Evolutionary conservation across 1,140 invertebrate genomes (phyloP).

Genomic region (Heterodera carotae): DNA sequence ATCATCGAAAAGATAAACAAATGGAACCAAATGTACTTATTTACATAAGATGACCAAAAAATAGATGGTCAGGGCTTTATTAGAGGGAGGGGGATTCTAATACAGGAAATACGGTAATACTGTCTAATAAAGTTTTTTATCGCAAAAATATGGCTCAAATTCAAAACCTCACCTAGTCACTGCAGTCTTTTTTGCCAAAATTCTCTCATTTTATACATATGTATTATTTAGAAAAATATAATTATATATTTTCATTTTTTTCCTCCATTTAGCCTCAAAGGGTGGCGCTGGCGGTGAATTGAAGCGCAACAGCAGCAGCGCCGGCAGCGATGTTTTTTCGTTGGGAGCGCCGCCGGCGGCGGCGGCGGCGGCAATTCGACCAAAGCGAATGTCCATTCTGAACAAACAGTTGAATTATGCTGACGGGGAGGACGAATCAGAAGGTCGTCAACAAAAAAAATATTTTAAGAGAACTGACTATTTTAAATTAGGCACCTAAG

Average conservation of each 20-base stretch:
- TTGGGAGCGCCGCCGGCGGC: no score
- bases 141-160: no score
- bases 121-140: no score
- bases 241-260: not conserved
- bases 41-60: no score
- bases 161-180: not conserved
- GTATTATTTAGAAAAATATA: no score
- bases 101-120: no score
- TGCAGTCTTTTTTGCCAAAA: not conserved
- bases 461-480: no score
- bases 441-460: not conserved
- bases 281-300: not conserved
- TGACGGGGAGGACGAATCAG: not conserved
- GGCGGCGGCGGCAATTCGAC: not conserved
- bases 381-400: not conserved
- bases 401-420: not conserved
- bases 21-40: no score
- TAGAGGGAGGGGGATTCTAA: no score
- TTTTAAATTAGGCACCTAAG: no score
- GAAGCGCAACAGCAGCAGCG: not conserved
- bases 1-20: no score
- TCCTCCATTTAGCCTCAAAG: not conserved
- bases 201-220: not conserved
- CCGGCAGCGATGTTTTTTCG: not conserved
- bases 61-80: no score